A percentile compares a stretch with the other conserved stretches of the same genome.
Evolutionary conservation across 2,113 vertebrate species (phyloP).

Genomic region (Chitala chitala): DNA sequence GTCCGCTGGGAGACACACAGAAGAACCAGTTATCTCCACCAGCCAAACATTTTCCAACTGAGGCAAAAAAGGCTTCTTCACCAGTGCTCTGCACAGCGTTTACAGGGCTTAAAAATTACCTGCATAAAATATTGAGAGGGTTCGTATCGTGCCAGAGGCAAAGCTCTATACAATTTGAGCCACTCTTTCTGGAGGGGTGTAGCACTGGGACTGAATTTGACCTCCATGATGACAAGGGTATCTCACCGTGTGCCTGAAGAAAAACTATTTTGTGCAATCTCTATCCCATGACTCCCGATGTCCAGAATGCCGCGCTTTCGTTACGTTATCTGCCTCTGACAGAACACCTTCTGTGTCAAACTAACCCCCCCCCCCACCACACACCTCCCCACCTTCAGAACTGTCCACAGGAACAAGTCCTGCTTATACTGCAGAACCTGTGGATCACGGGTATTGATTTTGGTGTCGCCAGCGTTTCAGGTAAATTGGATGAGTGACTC

Average conservation of each 20-base stretch:
- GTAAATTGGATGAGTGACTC: constrained; percentile 81
- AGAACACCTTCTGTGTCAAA: constrained; percentile 28
- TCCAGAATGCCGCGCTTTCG: constrained; percentile 27
- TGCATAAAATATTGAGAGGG: not conserved
- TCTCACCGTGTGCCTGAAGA: constrained; percentile 60
- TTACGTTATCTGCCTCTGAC: constrained; percentile 34
- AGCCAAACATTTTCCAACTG: not conserved
- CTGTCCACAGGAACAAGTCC: constrained; percentile 59
- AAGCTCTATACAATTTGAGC: not conserved
- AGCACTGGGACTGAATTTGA: constrained; percentile 60
- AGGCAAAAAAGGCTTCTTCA: not conserved
- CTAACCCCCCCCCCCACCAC: not conserved
- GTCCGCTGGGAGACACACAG: constrained; percentile 72
- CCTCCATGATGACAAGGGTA: constrained; percentile 70
- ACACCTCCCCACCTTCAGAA: constrained; percentile 44
- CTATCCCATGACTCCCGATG: constrained; percentile 45
- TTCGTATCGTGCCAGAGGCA: not conserved
- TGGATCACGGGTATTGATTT: constrained; percentile 79
- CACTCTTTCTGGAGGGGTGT: not conserved
- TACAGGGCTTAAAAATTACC: not conserved
- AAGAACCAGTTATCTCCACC: not conserved
- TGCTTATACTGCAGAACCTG: constrained; percentile 80
- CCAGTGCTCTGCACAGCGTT: not conserved
- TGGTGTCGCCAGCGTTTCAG: constrained; percentile 70
- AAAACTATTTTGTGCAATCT: constrained; percentile 73